Conservation (phyloP, 2,797 vertebrate genomes). For the Danio jaintianensis region DNA sequence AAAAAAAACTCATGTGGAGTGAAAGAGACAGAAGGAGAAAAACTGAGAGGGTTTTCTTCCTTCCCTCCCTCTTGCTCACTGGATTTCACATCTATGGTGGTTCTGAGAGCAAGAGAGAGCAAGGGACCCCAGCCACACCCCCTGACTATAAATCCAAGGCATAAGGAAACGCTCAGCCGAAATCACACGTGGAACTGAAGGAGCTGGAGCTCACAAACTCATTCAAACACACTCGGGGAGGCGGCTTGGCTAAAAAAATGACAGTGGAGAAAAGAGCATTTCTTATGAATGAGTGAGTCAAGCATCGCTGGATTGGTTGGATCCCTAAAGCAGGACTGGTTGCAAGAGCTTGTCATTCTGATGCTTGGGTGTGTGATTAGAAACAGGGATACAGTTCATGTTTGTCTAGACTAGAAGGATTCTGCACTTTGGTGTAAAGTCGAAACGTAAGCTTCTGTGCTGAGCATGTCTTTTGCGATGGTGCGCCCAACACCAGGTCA, state of each 20-base stretch:
- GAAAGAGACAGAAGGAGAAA: slow-evolving; percentile 5
- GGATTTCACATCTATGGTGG: slow-evolving; percentile 61
- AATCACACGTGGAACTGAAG: slow-evolving; percentile 81
- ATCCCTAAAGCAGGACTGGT: slow-evolving; percentile 18
- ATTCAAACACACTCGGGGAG: slow-evolving; percentile 36
- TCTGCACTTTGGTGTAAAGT: slow-evolving; percentile 18
- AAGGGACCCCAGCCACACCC: slow-evolving; percentile 63
- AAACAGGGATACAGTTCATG: slow-evolving; percentile 26
- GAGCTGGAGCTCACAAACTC: slow-evolving; percentile 63
- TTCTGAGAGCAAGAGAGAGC: slow-evolving; percentile 54
- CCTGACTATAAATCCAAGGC: slow-evolving; percentile 80
- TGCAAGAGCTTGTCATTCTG: slow-evolving; percentile 7
- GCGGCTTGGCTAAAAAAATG: slow-evolving; percentile 37
- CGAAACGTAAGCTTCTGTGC: slow-evolving; percentile 37
- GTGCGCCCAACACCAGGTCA: slow-evolving; percentile 85
- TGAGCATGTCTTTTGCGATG: slow-evolving; percentile 89
- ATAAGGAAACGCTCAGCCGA: slow-evolving; percentile 84
- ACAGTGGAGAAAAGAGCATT: slow-evolving; percentile 44
- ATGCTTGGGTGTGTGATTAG: slow-evolving; percentile 11
- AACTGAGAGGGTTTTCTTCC: slow-evolving; percentile 70
- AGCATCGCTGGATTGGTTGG: slow-evolving; percentile 44
- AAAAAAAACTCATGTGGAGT: slow-evolving; percentile 18
- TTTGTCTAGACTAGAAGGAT: slow-evolving; percentile 8
- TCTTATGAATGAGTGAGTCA: slow-evolving; percentile 46
- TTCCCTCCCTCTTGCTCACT: slow-evolving; percentile 71